Evolutionary conservation across 2,113 vertebrate species (phyloP), one percentile per base, ranked within the genome.

Genomic region (Cyprinodon brontotheroides): DNA sequence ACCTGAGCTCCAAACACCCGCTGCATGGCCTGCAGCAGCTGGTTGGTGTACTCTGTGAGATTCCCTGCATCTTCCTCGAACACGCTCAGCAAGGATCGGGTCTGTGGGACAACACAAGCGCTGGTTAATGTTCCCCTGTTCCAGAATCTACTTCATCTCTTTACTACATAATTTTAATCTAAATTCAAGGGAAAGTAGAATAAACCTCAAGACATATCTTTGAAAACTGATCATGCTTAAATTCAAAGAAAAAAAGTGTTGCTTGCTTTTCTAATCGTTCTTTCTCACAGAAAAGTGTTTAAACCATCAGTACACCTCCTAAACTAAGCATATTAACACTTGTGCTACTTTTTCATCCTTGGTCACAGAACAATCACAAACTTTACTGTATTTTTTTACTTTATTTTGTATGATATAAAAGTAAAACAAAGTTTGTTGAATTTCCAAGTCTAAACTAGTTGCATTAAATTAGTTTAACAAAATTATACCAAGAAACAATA

Each of bases 31-130:
- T 98, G 98, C 39, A 98, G 96, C 87, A 99, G 94, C 92, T 99
- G 94, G 92, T 98, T 99, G 83, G 97, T 98, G 73, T 99, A 99
- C n/a, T 97, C 96, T 0, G 97, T 99, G 41, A 99, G 97, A 1
- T 96, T 98, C 68, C 94, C 96, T 0, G 97, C 95, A 96, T 99
- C 98, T 86, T 99, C 98, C 80, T 99, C 98, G 92, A 99, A 99
- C 3, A 99, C 98, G 39, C 98, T 99, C 80, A 99, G 95, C 89
- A 99, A 86, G 61, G 98, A 98, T 29, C 98, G 97, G 61, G 97
- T 97, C 98, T 99, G 92, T 13, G 63, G 68, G 45, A 69, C 20
- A 84, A 48, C 78, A 68, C 14, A 1, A 13, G 29, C 53, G 13
- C 8, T 11, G 53, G 64, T 50, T 65, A 20, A 53, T 8, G 50